Evolutionary conservation across 2,888 invertebrate genomes (phyloP).

Genomic region (Lithophane ornitopus): DNA sequence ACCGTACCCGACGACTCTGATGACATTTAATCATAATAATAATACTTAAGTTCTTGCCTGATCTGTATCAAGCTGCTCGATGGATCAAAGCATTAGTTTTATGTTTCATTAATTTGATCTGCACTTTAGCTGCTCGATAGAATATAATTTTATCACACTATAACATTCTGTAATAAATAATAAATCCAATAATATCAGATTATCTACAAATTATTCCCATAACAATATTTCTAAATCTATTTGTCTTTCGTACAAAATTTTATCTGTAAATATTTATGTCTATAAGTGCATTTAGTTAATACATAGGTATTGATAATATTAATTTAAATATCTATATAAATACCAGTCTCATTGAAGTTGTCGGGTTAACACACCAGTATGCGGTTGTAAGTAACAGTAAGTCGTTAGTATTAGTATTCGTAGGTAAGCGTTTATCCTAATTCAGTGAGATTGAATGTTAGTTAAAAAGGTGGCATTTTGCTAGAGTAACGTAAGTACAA

Average conservation of each 20-base stretch:
- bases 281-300: slow-evolving; percentile 57
- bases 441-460: slow-evolving; percentile 79
- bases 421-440: slow-evolving; percentile 66
- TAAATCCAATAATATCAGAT: slow-evolving; percentile 5
- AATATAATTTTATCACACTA: neutral
- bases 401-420: slow-evolving; percentile 52
- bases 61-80: slow-evolving; percentile 19
- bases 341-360: slow-evolving; percentile 43
- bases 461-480: slow-evolving; percentile 80
- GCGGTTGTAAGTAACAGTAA: slow-evolving; percentile 63
- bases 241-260: slow-evolving; percentile 1
- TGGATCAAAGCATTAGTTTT: slow-evolving; percentile 16
- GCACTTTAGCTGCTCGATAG: slow-evolving; percentile 27
- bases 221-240: slow-evolving; percentile 6
- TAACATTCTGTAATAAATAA: slow-evolving; percentile 8
- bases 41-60: slow-evolving; percentile 29
- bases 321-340: slow-evolving; percentile 26
- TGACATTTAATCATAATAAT: slow-evolving; percentile 34
- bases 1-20: slow-evolving; percentile 53
- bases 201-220: neutral
- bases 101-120: slow-evolving; percentile 28
- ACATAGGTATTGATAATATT: slow-evolving; percentile 33
- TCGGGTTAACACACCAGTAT: slow-evolving; percentile 48
- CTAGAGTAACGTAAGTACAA: slow-evolving; percentile 76
- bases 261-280: slow-evolving; percentile 32